Evolutionary conservation across 2,888 invertebrate species (phyloP), one percentile per base, ranked within the genome.

Genomic region (Agrotis puta): DNA sequence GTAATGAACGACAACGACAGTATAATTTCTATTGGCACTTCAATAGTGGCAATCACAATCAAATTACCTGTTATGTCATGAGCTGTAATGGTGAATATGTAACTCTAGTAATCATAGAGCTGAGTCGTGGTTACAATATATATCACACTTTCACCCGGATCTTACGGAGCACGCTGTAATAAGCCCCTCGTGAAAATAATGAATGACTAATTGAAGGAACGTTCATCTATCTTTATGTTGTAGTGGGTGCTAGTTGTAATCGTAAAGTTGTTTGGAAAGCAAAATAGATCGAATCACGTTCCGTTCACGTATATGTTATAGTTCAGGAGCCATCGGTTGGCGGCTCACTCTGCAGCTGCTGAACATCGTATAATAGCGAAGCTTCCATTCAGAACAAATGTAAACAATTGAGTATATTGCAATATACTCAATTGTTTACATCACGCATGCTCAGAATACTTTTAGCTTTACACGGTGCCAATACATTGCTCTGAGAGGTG

Each of bases 61-160:
- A 62, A 65, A 72, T 68, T 74, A 67, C 33, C 64, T 61, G 62
- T 73, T 79, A 77, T 69, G 69, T 58, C 68, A 69, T 69, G 58
- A 74, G 70, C 70, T 11, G 39, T 39, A 11, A 39, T 39, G 71
- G 71, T 66, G 57, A 75, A 77, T 72, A 39, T 39, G 39, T 39
- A 79, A 72, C 70, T 64, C 13, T 43, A 45, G 27, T 77, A 64
- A 79, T 75, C 61, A 74, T 59, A 70, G 74, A 57, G 51, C 64
- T 27, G 62, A 54, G 20, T 20, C 71, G 57, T 73, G 82, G 50
- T 70, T 71, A 71, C 66, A 65, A 63, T 59, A 51, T 71, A 50
- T 59, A 67, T 70, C 57, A 73, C 73, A 77, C 77, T 77, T 75
- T 80, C 85, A 73, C 63, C 70, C 73, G 82, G 74, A 83, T 68